Evolutionary conservation across 2,888 invertebrate species (phyloP), one percentile per base, ranked within the genome.

Genomic region (Plebejus anna): DNA sequence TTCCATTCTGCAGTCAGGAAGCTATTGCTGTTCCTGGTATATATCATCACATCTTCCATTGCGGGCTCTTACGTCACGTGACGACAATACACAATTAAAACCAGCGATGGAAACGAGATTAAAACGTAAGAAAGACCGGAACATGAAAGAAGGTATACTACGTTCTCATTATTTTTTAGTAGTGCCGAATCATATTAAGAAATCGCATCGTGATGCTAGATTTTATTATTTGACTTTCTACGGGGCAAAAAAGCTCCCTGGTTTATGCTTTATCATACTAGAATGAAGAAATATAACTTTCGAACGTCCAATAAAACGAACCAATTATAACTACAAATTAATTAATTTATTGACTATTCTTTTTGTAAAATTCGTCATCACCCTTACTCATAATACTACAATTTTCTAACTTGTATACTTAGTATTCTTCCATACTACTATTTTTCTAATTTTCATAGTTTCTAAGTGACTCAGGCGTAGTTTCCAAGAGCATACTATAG

Each of bases 271-370:
- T 4, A 32, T 32, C 32, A 13, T 66, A 66, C 32, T 32, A 32
- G 32, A 66, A 66, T 66, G 28, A 66, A 66, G 66, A 66, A 32
- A 66, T 66, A 66, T 36, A 66, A 66, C 66, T 66, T 66, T 66
- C 66, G 13, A 66, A 32, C 11, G 4, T 9, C 1, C 1, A 61
- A 61, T 61, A 9, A 61, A 32, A 61, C 28, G 61, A 6, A 32
- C 9, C 32, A 66, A 32, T 66, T 32, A 32, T 32, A 4, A 32
- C 13, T 3, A 32, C 32, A 13, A 11, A 13, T 51, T 51, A 13
- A 4, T 9, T 3, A 47, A 47, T 13, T 13, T 13, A 55, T 55
- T 16, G 4, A 16, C 55, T 4, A 55, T 4, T 55, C 16, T 16
- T 55, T 16, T 55, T 55, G 47, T 47, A 47, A 9, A 47, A 47